Conservation (phyloP, 2,797 vertebrate genomes). For the Molothrus ater region DNA sequence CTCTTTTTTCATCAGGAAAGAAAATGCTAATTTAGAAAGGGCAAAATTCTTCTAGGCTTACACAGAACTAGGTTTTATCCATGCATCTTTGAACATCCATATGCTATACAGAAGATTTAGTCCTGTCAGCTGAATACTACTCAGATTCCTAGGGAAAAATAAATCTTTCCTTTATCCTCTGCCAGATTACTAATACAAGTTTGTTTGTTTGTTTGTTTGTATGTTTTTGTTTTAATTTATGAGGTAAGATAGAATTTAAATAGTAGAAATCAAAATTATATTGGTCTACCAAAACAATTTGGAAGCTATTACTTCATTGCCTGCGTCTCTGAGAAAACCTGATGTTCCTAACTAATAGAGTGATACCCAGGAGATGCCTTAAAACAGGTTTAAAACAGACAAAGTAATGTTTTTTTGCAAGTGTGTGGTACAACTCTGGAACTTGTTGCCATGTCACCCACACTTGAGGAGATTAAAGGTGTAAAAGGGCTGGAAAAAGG, state of each 20-base stretch:
- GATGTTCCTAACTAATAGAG: neutral
- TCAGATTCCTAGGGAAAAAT: neutral
- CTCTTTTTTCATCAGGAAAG: neutral
- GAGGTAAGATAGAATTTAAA: neutral
- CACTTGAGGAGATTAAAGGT: neutral
- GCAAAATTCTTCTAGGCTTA: neutral
- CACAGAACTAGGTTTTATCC: neutral
- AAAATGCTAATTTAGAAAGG: neutral
- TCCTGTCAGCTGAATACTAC: neutral
- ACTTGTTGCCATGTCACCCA: neutral
- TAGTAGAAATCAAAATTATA: neutral
- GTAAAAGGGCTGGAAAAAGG: neutral
- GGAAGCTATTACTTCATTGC: neutral
- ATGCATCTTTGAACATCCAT: neutral
- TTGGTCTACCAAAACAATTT: neutral
- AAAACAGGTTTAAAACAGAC: neutral
- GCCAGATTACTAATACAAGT: neutral
- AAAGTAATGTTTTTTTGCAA: neutral
- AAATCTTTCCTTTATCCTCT: neutral
- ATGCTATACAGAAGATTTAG: neutral
- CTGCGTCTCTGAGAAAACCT: neutral
- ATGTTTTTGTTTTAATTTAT: neutral
- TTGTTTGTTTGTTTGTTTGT: neutral
- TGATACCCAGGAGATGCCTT: neutral
- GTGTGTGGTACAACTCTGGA: neutral